phyloP scores from a whole-genome alignment of 2,113 vertebrate genomes.

The Dolichotis patagonum region DNA sequence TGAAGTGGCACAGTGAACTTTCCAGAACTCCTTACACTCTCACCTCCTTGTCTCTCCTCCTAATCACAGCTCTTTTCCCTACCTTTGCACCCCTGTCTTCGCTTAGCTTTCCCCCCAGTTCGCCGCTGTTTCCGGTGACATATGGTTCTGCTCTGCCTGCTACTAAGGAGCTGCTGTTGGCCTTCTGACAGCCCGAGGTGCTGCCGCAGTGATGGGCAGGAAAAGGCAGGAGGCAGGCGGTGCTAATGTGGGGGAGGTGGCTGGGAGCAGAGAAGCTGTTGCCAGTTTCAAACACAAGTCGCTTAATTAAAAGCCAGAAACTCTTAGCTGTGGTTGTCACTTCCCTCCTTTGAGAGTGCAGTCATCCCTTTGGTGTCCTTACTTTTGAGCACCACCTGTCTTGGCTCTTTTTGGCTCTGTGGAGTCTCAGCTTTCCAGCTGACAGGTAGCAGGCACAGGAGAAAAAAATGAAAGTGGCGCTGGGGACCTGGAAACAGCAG shows the following conservation, averaged over 20 bases:
- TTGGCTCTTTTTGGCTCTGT: not conserved
- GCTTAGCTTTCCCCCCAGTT: not conserved
- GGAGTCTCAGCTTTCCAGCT: slow-evolving; percentile 41
- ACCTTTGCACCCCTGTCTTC: not conserved
- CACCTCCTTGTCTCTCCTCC: not conserved
- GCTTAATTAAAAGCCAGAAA: slow-evolving; percentile 79
- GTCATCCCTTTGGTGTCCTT: slow-evolving; percentile 8
- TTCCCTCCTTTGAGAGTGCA: slow-evolving; percentile 23
- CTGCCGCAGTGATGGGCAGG: not conserved
- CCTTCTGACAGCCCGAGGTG: slow-evolving; percentile 18
- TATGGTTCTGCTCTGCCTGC: not conserved
- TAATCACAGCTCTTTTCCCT: not conserved
- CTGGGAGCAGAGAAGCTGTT: slow-evolving; percentile 36
- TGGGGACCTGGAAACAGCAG: not conserved
- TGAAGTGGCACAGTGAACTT: not conserved
- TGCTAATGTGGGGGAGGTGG: not conserved
- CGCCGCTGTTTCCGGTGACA: slow-evolving; percentile 11
- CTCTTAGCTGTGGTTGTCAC: slow-evolving; percentile 62
- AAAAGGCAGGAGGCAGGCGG: slow-evolving; percentile 29
- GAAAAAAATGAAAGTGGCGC: not conserved
- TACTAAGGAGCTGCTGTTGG: slow-evolving; percentile 42
- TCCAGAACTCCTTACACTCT: not conserved
- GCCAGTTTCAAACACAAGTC: slow-evolving; percentile 73
- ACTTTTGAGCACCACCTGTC: slow-evolving; percentile 33
- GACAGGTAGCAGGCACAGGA: slow-evolving; percentile 56